Base-by-base conservation (phyloP, 2,888 invertebrate genomes). In the Chalcis sispes region DNA sequence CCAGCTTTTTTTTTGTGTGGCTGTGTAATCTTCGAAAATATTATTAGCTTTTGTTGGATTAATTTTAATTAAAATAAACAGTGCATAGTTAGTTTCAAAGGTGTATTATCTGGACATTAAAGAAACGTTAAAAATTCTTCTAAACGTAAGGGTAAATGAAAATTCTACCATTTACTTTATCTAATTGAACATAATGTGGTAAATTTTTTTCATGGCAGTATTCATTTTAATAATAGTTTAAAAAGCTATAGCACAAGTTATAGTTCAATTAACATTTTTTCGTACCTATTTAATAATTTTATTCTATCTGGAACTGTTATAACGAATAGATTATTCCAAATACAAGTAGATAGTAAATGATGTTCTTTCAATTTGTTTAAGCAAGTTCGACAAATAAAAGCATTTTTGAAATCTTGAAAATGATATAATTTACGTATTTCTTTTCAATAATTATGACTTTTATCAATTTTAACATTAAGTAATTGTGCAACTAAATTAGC, bases 171-270 rank as follows among this genome's bases (percentile, higher is more conserved):
- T 77, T 75, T 3, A 81, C 78, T 78, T 83, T 82, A 40, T 73
- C 50, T 50, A 80, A 56, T 54, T 75, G 75, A 27, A 82, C 65
- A 32, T 74, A 74, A 73, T 81, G 73, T 13, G 84, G 85, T 72
- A 84, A 5, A 59, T 81, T 81, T 75, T 82, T 20, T 84, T 86
- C 48, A 80, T 81, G 3, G 87, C 85, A 7, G 86, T 80, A 58
- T 78, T 81, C 81, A 86, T 82, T 56, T 71, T 64, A 50, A 78
- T 59, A n/a, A 87, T 79, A 1, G 83, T 83, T 80, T 87, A 86
- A 79, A 86, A 86, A 3, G 86, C 83, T 81, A 85, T 86, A 18
- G 85, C 84, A 75, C 82, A n/a, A n/a, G n/a, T n/a, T n/a, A n/a
- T n/a, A n/a, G 67, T 77, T 84, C 82, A 61, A 84, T 84, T 7